phyloP scores from a whole-genome alignment of 2,888 invertebrate species.

The Loripinus fragilis region DNA sequence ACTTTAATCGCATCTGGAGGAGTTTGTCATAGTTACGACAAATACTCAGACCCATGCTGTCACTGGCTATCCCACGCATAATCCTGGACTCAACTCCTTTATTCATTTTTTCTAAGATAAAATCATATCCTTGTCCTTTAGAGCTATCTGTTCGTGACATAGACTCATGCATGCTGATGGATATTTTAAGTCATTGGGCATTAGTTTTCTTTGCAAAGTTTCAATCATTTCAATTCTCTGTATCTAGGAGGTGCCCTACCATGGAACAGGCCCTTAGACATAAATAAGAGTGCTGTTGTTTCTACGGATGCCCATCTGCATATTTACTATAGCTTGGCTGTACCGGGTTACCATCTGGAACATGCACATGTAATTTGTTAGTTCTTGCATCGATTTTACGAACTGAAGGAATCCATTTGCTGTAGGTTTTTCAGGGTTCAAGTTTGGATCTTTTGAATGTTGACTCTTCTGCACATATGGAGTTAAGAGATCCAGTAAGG shows the following conservation, averaged over 20 bases:
- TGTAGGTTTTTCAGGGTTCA: slow-evolving; percentile 20
- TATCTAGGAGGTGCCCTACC: slow-evolving; percentile 26
- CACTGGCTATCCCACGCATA: background rate
- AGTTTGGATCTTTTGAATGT: no score
- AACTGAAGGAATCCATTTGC: slow-evolving; percentile 17
- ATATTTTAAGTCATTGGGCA: slow-evolving; percentile 10
- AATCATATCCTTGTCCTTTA: slow-evolving; percentile 34
- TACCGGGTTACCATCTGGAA: slow-evolving; percentile 22
- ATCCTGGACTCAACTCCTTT: slow-evolving; percentile 20
- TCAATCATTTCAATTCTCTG: slow-evolving; percentile 33
- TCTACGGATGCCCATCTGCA: slow-evolving; percentile 24
- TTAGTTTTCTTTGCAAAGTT: slow-evolving; percentile 9
- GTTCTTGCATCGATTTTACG: background rate
- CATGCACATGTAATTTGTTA: slow-evolving; percentile 19
- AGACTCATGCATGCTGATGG: slow-evolving; percentile 8
- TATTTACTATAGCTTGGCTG: slow-evolving; percentile 24
- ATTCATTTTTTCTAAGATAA: slow-evolving; percentile 28
- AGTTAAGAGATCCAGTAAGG: slow-evolving; percentile 18
- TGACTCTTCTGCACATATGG: no score
- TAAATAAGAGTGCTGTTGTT: slow-evolving; percentile 27
- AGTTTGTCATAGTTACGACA: slow-evolving; percentile 1
- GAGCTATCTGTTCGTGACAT: slow-evolving; percentile 16
- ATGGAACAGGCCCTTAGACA: slow-evolving; percentile 29
- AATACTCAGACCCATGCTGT: background rate
- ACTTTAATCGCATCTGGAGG: background rate